Evolutionary conservation across 2,113 vertebrate species (phyloP), one percentile per base, ranked within the genome.

Genomic region (Puffinus mauretanicus): DNA sequence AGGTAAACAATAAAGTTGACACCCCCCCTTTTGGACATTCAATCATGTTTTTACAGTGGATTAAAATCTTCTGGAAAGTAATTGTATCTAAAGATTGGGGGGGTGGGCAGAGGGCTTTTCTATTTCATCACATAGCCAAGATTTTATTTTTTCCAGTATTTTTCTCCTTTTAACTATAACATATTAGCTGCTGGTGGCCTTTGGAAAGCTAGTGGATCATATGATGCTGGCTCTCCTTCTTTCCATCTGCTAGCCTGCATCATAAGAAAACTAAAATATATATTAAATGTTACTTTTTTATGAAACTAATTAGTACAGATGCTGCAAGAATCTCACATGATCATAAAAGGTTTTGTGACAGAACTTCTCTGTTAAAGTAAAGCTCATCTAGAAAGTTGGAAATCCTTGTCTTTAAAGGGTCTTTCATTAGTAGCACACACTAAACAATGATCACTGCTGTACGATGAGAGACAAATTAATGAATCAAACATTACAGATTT

Each of bases 401-500:
- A 91, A 79, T 65, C 36, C 44, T 82, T 65, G 49, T 54, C 70
- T 94, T 65, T 77, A 38, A 89, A 94, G 73, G 78, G 78, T 93
- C 93, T 94, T 97, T 89, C 94, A 89, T 93, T 96, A 93, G 78
- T 61, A 95, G 91, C 66, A 82, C 73, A 94, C 8, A 36, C 81
- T 96, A 91, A 96, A 95, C 95, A 96, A 95, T 93, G 93, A 95
- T 97, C 94, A 94, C 81, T 96, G 91, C 94, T 93, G 94, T 97
- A 97, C 3, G 1, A 92, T 80, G 96, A 96, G 96, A 94, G 89
- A 96, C 93, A 97, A 96, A 96, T 95, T 97, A 97, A 96, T 97
- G 95, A 97, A 97, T 97, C 93, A 97, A 95, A 97, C 94, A 95
- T 93, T 95, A 95, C 93, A 93, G 95, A 96, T 97, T 97, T 97